These are phyloP conservation scores for Sphenodon punctatus DNA, from an alignment of 2,797 vertebrate species.

Conservation along the genomic window DNA sequence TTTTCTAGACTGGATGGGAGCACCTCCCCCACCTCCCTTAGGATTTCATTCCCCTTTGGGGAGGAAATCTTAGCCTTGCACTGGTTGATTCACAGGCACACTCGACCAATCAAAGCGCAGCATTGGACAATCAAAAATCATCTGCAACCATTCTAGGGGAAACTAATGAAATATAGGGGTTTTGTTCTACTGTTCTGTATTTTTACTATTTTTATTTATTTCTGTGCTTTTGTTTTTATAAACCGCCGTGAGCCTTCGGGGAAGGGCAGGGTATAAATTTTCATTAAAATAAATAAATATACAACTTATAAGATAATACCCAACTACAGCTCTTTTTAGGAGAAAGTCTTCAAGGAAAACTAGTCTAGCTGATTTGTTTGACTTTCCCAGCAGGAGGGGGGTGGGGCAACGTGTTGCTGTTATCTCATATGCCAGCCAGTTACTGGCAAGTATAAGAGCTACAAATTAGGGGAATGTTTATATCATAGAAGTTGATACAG, in stretches of 20 bases:
- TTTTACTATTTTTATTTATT: too few relatives aligned
- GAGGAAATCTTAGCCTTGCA: too few relatives aligned
- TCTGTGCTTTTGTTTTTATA: too few relatives aligned
- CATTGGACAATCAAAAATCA: neutral
- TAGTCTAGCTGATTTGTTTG: neutral
- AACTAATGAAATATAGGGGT: neutral
- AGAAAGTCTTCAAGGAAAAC: neutral
- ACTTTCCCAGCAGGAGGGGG: neutral
- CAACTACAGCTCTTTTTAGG: neutral
- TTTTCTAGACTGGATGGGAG: too few relatives aligned
- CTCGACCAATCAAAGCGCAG: too few relatives aligned
- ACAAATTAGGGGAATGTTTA: neutral
- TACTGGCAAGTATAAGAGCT: neutral
- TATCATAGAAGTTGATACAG: neutral
- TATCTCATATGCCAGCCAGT: neutral
- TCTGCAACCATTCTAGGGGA: neutral
- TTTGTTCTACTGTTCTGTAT: too few relatives aligned
- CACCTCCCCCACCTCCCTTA: too few relatives aligned
- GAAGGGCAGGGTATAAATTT: too few relatives aligned
- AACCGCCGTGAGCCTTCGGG: too few relatives aligned
- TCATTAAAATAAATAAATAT: too few relatives aligned
- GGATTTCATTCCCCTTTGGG: too few relatives aligned
- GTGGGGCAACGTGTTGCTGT: neutral
- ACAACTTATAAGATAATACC: neutral
- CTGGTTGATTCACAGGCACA: too few relatives aligned